Base-by-base conservation (phyloP, 2,113 vertebrate species). In the Myrmophylax atrothorax region DNA sequence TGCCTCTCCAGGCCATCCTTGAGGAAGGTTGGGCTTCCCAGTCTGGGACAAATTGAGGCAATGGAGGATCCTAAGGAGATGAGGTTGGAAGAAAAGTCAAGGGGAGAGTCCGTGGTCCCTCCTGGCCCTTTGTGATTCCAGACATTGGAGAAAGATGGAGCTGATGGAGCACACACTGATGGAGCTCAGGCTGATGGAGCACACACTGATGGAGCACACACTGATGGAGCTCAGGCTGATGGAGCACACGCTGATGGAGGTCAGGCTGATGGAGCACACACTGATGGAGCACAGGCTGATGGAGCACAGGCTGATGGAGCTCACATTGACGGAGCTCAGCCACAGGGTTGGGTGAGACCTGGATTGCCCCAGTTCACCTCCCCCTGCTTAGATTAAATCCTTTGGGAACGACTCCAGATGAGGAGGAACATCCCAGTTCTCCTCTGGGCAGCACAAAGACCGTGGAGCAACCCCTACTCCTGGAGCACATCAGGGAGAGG, bases 11-110 rank as follows among this genome's bases (percentile, higher is more conserved):
- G 9, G 40, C 25, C 55, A 58, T 23, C 3, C 1, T 68, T 3
- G 5, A 84, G 77, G 44, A 55, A 88, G 15, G 81, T 14, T 2
- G 17, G 53, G 40, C 62, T 23, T 73, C 3, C 0, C 29, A 38
- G 9, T 17, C 18, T 0, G 0, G 20, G 55, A 40, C 49, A 68
- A 83, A 25, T 0, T 1, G 5, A 0, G 0, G 56, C 4, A 1
- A n/a, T 60, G 49, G 70, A 90, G 42, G 16, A n/a, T 35, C 59
- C 46, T 52, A 2, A 68, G 59, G 33, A n/a, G 8, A 23, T 4
- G 28, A 72, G 0, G 3, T 10, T 31, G 20, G 35, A n/a, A 67
- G 40, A 24, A 35, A 68, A 66, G 62, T 42, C 40, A 42, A 42
- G 40, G 40, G 40, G 40, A 42, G 40, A 42, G 40, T 4, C 24